Conservation (phyloP, 2,797 vertebrate species). For the Amblyopsis hoosieri region DNA sequence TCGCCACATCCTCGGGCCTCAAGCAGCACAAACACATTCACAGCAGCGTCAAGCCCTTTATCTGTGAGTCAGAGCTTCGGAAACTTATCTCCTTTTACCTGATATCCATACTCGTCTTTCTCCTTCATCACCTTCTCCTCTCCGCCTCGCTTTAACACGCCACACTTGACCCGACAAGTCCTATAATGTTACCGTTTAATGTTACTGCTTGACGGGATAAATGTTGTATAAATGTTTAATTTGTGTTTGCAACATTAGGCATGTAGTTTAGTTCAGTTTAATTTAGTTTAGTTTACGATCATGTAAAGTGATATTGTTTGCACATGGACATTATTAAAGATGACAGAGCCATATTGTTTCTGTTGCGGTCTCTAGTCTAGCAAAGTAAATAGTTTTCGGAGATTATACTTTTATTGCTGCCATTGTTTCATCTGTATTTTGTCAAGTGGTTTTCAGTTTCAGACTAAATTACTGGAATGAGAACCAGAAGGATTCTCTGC, state of each 20-base stretch:
- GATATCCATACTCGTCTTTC: slow-evolving; percentile 19
- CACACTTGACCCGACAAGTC: slow-evolving; percentile 1
- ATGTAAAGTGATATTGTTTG: background rate
- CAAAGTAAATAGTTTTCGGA: background rate
- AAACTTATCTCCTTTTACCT: background rate
- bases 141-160: slow-evolving; percentile 3
- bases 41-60: slow-evolving; percentile 99
- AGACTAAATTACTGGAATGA: too few relatives aligned
- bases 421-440: too few relatives aligned
- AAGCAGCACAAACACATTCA: slow-evolving; percentile 99
- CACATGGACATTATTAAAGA: background rate
- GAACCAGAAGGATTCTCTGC: too few relatives aligned
- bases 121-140: slow-evolving; percentile 17
- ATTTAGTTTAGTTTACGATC: background rate
- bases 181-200: background rate
- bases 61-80: slow-evolving; percentile 89
- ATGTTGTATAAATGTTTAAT: too few relatives aligned
- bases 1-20: slow-evolving; percentile 97
- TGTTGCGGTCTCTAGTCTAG: background rate
- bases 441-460: too few relatives aligned
- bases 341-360: background rate
- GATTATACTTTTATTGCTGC: background rate
- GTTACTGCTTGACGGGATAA: too few relatives aligned
- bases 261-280: background rate
- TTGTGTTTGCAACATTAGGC: background rate